Percentiles rank a stretch among this genome's conserved stretches.
Evolutionary conservation across 2,888 invertebrate genomes (phyloP).

Genomic region (Alsophila aescularia): DNA sequence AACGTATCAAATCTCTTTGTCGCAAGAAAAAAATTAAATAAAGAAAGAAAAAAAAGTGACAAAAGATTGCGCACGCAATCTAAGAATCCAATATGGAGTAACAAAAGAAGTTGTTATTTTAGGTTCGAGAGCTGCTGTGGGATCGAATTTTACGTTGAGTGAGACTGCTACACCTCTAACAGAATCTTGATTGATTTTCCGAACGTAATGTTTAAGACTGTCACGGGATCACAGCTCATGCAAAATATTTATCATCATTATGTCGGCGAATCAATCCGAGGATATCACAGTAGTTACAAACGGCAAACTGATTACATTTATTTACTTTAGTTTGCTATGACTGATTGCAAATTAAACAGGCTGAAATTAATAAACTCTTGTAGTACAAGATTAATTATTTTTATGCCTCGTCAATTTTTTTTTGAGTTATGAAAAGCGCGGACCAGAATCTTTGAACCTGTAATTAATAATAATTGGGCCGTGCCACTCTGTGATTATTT

Average conservation of each 20-base stretch:
- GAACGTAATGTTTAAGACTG: conserved; percentile 31
- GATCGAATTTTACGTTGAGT: conserved; percentile 56
- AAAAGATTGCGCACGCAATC: conserved; percentile 74
- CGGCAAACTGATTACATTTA: background rate
- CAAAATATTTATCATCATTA: conserved; percentile 22
- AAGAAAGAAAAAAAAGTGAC: conserved; percentile 51
- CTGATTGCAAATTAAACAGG: background rate
- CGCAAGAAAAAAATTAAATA: conserved; percentile 51
- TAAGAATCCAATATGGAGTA: conserved; percentile 68
- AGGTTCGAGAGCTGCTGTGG: conserved; percentile 62
- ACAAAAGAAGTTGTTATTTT: conserved; percentile 75
- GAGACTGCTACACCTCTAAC: conserved; percentile 34
- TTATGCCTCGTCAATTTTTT: too few relatives aligned
- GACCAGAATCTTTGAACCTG: too few relatives aligned
- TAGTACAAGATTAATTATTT: too few relatives aligned
- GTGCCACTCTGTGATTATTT: background rate
- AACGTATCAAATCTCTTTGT: conserved; percentile 74
- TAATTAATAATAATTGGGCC: too few relatives aligned
- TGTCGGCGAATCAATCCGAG: conserved; percentile 8
- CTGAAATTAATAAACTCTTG: background rate
- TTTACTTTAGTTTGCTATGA: background rate
- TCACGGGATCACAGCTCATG: conserved; percentile 29
- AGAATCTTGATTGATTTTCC: conserved; percentile 37
- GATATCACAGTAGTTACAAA: background rate
- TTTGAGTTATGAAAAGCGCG: too few relatives aligned